phyloP scores from a whole-genome alignment of 2,797 vertebrate genomes.

The Eutrigla gurnardus region DNA sequence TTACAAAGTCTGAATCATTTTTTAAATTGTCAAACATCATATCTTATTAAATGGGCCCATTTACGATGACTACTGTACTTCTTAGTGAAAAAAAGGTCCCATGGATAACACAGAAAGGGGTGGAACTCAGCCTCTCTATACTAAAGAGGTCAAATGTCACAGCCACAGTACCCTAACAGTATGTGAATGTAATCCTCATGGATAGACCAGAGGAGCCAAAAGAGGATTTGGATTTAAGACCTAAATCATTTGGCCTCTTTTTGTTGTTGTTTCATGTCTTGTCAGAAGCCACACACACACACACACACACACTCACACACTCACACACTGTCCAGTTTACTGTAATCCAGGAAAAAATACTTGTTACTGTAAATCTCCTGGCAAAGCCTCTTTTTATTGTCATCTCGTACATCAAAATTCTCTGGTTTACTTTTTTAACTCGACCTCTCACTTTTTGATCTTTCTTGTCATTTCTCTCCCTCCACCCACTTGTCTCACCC shows the following conservation, averaged over 20 bases:
- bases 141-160: background rate
- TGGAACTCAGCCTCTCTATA: too few relatives aligned
- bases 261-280: background rate
- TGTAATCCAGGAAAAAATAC: conserved; percentile 57
- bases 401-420: conserved; percentile 25
- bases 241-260: background rate
- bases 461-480: background rate
- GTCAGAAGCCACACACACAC: conserved; percentile 5
- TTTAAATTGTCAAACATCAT: too few relatives aligned
- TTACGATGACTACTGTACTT: too few relatives aligned
- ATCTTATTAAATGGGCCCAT: too few relatives aligned
- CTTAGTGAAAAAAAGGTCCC: too few relatives aligned
- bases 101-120: too few relatives aligned
- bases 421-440: conserved; percentile 6
- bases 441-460: background rate
- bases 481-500: too few relatives aligned
- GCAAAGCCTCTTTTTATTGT: conserved; percentile 18
- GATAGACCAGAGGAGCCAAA: background rate
- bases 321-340: conserved; percentile 19
- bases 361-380: conserved; percentile 42
- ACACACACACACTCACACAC: conserved; percentile 12
- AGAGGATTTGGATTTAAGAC: background rate
- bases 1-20: too few relatives aligned
- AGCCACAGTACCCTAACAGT: too few relatives aligned
- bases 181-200: background rate